phyloP scores from a whole-genome alignment of 2,113 vertebrate genomes.

The Todiramphus chloris region DNA sequence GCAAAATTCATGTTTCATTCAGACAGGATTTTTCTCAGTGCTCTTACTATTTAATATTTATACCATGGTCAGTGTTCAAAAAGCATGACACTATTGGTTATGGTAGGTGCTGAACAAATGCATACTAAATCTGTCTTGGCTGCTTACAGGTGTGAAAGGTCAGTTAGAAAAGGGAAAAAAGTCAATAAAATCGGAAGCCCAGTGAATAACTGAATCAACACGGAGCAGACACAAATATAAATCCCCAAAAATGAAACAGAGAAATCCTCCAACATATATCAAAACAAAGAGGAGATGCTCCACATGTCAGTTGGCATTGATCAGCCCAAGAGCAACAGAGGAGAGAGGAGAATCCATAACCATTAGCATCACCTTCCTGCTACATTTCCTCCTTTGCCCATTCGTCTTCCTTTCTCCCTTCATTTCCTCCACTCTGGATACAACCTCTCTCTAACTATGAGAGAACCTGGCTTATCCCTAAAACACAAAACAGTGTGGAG shows the following conservation, averaged over 20 bases:
- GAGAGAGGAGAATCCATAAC: not conserved
- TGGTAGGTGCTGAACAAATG: constrained; percentile 12
- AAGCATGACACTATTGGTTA: not conserved
- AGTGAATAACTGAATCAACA: not conserved
- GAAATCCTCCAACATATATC: not conserved
- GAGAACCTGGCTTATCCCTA: not conserved
- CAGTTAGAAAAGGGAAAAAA: constrained; percentile 5
- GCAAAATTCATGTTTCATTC: constrained; percentile 17
- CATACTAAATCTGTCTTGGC: not conserved
- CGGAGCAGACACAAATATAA: not conserved
- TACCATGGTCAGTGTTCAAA: not conserved
- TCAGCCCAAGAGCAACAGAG: not conserved
- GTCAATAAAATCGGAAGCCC: not conserved
- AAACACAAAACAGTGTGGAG: not conserved
- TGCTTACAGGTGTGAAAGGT: constrained; percentile 1
- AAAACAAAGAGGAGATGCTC: not conserved
- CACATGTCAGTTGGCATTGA: not conserved
- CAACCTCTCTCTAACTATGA: fast-evolving
- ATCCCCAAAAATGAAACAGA: not conserved
- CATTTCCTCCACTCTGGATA: not conserved
- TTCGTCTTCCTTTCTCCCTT: not conserved
- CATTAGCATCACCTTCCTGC: not conserved
- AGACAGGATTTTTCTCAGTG: not conserved
- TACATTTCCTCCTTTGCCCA: not conserved
- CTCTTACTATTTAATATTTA: constrained; percentile 33